phyloP scores from a whole-genome alignment of 1,140 invertebrate genomes.

The Drosophila santomea region DNA sequence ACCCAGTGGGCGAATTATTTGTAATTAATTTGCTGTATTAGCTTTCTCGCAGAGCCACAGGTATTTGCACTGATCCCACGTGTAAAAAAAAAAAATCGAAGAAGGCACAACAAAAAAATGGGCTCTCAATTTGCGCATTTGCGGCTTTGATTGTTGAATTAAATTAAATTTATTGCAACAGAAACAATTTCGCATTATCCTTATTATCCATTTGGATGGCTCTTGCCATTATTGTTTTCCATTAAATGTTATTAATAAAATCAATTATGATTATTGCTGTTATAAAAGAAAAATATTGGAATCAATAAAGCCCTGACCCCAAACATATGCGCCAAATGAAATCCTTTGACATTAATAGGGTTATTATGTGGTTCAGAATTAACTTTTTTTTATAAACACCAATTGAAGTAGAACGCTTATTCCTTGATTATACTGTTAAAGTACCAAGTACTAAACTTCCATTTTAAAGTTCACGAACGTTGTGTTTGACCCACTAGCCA shows the following conservation, averaged over 20 bases:
- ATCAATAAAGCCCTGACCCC: constrained; percentile 30
- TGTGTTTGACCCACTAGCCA: neutral
- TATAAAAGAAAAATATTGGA: neutral
- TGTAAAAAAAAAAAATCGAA: constrained; percentile 4
- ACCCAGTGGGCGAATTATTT: constrained; percentile 60
- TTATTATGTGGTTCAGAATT: neutral
- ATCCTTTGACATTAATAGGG: neutral
- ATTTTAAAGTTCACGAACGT: neutral
- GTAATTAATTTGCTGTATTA: constrained; percentile 81
- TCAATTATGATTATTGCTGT: constrained; percentile 58
- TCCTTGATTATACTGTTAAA: no score
- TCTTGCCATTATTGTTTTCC: constrained; percentile 66
- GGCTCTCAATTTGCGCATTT: constrained; percentile 63
- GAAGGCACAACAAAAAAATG: constrained; percentile 22
- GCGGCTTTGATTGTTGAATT: constrained; percentile 72
- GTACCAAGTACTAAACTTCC: neutral
- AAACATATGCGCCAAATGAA: constrained; percentile 26
- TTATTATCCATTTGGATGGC: constrained; percentile 64
- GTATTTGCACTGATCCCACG: constrained; percentile 41
- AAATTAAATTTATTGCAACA: constrained; percentile 67
- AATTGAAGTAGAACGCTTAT: no score
- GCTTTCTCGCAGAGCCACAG: constrained; percentile 23
- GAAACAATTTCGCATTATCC: constrained; percentile 57
- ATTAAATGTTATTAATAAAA: constrained; percentile 63
- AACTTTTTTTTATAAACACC: no score